Percentiles rank a stretch among this genome's conserved stretches.
Conservation (phyloP, 2,797 vertebrate genomes). For the Agapornis canus region DNA sequence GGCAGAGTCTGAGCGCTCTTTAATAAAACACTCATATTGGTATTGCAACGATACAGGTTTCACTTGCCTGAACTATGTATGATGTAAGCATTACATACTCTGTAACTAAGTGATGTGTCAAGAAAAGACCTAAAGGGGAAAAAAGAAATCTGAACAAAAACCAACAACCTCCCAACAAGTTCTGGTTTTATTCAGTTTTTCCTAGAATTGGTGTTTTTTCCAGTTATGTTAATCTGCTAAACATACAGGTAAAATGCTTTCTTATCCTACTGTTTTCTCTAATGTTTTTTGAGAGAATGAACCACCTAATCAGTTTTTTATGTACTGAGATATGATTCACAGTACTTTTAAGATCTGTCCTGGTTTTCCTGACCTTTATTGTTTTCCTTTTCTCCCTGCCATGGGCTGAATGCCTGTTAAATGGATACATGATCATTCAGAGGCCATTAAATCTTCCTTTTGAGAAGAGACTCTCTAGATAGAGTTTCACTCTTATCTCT, state of each 20-base stretch:
- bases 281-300: not conserved
- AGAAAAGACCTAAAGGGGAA: not conserved
- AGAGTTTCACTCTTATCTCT: slow-evolving; percentile 78
- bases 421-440: not conserved
- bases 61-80: not conserved
- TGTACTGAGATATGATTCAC: not conserved
- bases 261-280: not conserved
- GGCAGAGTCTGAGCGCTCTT: not conserved
- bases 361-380: not conserved
- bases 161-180: not conserved
- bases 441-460: slow-evolving; percentile 16
- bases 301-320: not conserved
- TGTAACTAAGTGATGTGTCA: not conserved
- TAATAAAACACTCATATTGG: not conserved
- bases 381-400: not conserved
- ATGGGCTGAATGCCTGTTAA: slow-evolving; percentile 11
- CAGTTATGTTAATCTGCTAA: not conserved
- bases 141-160: not conserved
- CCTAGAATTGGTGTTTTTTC: not conserved
- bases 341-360: not conserved
- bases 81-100: not conserved
- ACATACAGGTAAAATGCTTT: not conserved
- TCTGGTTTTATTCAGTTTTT: not conserved
- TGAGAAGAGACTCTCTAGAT: slow-evolving; percentile 42
- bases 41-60: not conserved